Evolutionary conservation across 2,888 invertebrate genomes (phyloP).

Genomic region (Anaspis maculata): DNA sequence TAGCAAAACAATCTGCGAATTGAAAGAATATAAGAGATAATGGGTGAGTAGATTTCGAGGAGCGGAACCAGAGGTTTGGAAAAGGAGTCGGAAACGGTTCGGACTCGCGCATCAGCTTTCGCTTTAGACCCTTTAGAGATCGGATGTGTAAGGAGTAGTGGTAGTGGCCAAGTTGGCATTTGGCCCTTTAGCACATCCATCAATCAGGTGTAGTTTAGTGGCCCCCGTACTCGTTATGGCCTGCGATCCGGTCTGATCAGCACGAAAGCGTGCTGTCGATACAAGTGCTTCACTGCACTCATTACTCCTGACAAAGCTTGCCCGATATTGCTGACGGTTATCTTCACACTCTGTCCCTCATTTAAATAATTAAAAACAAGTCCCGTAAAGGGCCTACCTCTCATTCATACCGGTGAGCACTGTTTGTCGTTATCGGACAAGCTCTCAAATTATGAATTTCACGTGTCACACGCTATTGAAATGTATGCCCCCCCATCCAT

Average conservation of each 20-base stretch:
- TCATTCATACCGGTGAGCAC: conserved; percentile 6
- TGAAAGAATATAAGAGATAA: conserved; percentile 28
- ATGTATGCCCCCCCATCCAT: conserved; percentile 9
- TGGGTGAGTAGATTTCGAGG: conserved; percentile 13
- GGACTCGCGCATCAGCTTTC: not conserved
- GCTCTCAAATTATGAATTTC: conserved; percentile 17
- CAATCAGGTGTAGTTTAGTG: conserved; percentile 23
- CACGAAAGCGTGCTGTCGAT: conserved; percentile 12
- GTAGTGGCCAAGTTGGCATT: conserved; percentile 13
- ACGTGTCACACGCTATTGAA: conserved; percentile 16
- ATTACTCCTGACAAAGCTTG: conserved; percentile 14
- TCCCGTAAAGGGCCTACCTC: conserved; percentile 6
- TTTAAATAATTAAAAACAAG: conserved; percentile 14
- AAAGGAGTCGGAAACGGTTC: conserved; percentile 7
- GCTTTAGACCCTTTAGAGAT: not conserved
- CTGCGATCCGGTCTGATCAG: conserved; percentile 15
- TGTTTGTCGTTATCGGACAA: conserved; percentile 9
- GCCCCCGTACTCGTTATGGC: conserved; percentile 11
- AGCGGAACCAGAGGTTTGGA: conserved; percentile 6
- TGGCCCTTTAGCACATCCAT: conserved; percentile 21
- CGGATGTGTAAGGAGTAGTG: conserved; percentile 10
- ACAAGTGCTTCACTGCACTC: conserved; percentile 13
- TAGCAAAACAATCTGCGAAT: conserved; percentile 33
- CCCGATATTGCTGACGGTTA: conserved; percentile 13
- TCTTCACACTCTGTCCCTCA: conserved; percentile 13